These are phyloP conservation scores for Brachyrhaphis roseni DNA, from an alignment of 2,797 vertebrate genomes.

Conservation along the genomic window DNA sequence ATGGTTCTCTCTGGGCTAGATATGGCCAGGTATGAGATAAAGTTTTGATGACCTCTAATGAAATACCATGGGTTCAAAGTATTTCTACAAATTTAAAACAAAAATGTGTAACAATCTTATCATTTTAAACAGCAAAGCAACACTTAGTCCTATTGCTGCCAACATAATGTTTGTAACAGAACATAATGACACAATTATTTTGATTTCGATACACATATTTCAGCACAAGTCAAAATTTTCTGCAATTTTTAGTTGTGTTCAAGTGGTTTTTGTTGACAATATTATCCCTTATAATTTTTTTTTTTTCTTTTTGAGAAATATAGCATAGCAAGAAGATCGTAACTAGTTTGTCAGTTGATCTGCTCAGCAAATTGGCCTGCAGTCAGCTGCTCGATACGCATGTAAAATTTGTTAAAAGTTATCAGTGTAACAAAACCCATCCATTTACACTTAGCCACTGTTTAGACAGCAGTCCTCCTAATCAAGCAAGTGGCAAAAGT, in stretches of 20 bases:
- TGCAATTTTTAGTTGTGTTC: background rate
- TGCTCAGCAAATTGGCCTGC: background rate
- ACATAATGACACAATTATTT: background rate
- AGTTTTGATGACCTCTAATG: background rate
- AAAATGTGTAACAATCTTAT: background rate
- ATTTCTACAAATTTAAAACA: background rate
- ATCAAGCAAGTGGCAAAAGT: background rate
- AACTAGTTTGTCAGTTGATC: background rate
- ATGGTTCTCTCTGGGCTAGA: background rate
- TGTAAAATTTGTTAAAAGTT: background rate
- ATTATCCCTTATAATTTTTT: background rate
- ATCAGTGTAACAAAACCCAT: background rate
- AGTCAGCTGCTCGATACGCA: background rate
- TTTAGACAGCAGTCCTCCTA: background rate
- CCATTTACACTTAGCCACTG: background rate
- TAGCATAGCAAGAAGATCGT: background rate
- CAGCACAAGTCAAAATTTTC: background rate
- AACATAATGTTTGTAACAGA: background rate
- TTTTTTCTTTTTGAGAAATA: background rate
- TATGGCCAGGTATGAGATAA: background rate
- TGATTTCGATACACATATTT: background rate
- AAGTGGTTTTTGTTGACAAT: background rate
- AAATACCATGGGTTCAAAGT: background rate
- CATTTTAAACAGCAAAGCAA: constrained; percentile 1
- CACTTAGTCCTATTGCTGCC: background rate